Conservation (phyloP, 2,888 invertebrate species). For the Drosophila robusta region DNA sequence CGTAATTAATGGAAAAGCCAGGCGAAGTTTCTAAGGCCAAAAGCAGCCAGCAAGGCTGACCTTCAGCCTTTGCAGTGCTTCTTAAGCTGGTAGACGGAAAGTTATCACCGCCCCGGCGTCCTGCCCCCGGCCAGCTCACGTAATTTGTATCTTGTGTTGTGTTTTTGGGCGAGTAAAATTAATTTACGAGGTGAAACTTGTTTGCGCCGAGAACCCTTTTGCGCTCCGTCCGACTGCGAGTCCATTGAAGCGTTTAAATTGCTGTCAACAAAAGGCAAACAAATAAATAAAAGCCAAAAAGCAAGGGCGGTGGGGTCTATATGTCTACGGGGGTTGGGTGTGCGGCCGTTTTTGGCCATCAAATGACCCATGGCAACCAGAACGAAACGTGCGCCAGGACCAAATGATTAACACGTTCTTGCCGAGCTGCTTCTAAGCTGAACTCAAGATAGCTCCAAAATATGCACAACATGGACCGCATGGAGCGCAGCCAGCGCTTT, state of each 20-base stretch:
- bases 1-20: slow-evolving; percentile 52
- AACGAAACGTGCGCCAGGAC: slow-evolving; percentile 60
- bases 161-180: slow-evolving; percentile 62
- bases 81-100: slow-evolving; percentile 9
- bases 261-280: slow-evolving; percentile 80
- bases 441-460: slow-evolving; percentile 47
- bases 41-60: slow-evolving; percentile 25
- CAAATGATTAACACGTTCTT: slow-evolving; percentile 76
- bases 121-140: not conserved
- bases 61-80: slow-evolving; percentile 26
- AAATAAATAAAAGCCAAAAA: slow-evolving; percentile 75
- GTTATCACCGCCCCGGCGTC: not conserved
- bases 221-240: slow-evolving; percentile 49
- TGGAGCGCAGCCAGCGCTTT: slow-evolving; percentile 34
- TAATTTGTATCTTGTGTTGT: slow-evolving; percentile 65
- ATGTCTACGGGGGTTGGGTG: no score
- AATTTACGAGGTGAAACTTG: slow-evolving; percentile 79
- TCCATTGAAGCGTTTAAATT: slow-evolving; percentile 80
- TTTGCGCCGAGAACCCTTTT: slow-evolving; percentile 73
- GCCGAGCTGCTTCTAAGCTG: slow-evolving; percentile 16
- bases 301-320: slow-evolving; percentile 34
- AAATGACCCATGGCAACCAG: slow-evolving; percentile 71
- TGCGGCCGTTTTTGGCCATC: slow-evolving; percentile 14
- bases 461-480: slow-evolving; percentile 42
- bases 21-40: slow-evolving; percentile 8